These are phyloP conservation scores for Emmelina monodactyla DNA, from an alignment of 2,888 invertebrate genomes.

Conservation along the genomic window DNA sequence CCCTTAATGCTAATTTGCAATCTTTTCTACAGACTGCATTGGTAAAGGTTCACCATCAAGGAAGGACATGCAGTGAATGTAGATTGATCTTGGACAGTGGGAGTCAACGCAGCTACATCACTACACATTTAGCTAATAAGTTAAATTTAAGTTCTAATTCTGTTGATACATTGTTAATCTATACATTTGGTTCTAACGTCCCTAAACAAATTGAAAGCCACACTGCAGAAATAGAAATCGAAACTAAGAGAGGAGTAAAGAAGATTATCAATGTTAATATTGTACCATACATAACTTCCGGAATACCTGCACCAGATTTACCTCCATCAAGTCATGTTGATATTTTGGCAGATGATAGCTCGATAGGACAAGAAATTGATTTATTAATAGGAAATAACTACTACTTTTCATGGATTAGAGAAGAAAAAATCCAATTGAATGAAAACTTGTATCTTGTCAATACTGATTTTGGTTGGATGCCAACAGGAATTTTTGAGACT, in stretches of 20 bases:
- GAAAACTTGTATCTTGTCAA: slow-evolving; percentile 1
- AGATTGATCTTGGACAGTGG: slow-evolving; percentile 4
- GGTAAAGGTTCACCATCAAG: not conserved
- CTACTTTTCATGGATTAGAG: slow-evolving; percentile 6
- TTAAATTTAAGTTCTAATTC: not conserved
- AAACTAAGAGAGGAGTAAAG: not conserved
- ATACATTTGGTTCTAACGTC: slow-evolving; percentile 1
- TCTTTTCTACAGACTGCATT: not conserved
- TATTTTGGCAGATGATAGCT: slow-evolving; percentile 5
- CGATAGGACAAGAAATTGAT: slow-evolving; percentile 3
- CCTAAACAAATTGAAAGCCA: slow-evolving; percentile 3
- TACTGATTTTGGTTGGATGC: slow-evolving; percentile 1
- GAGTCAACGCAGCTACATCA: slow-evolving; percentile 8
- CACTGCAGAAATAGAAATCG: not conserved
- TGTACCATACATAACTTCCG: slow-evolving; percentile 2
- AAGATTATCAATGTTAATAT: slow-evolving; percentile 4
- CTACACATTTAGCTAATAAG: not conserved
- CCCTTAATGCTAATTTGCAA: not conserved
- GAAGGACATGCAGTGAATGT: not conserved
- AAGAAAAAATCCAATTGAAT: not conserved
- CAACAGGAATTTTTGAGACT: not conserved
- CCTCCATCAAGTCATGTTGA: not conserved
- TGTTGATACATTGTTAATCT: not conserved
- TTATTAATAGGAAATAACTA: slow-evolving; percentile 9
- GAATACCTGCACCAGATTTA: not conserved